phyloP scores from a whole-genome alignment of 2,797 vertebrate species.

The Myiothlypis chrysogaster region DNA sequence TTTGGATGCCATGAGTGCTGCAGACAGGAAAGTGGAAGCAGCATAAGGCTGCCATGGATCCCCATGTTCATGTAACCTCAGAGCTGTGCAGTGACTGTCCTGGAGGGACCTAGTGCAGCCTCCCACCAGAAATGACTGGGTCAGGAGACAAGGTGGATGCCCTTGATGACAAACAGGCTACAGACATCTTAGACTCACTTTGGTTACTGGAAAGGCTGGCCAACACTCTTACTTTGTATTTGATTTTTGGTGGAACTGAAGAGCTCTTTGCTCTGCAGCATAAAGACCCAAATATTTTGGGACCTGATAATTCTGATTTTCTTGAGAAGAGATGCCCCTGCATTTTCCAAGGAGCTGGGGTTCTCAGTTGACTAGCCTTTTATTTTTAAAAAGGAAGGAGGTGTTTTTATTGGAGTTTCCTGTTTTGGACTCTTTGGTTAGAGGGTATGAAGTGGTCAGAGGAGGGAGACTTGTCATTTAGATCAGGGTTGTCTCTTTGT shows the following conservation, averaged over 20 bases:
- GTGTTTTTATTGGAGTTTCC: slow-evolving; percentile 36
- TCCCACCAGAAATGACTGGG: not conserved
- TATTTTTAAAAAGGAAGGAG: slow-evolving; percentile 38
- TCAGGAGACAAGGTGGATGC: not conserved
- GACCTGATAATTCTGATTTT: not conserved
- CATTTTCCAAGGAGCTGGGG: not conserved
- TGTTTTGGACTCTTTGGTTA: slow-evolving; percentile 30
- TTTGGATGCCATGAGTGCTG: not conserved
- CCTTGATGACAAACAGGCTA: not conserved
- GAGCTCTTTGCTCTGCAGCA: not conserved
- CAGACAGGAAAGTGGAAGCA: not conserved
- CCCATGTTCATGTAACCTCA: rapidly evolving
- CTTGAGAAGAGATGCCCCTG: not conserved
- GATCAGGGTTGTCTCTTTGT: not conserved
- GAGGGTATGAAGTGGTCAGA: not conserved
- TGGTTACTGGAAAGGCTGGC: not conserved
- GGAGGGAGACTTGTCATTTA: not conserved
- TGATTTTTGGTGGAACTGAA: not conserved
- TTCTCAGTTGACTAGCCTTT: not conserved
- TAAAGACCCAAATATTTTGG: not conserved
- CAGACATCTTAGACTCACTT: not conserved
- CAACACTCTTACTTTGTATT: not conserved
- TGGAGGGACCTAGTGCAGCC: not conserved
- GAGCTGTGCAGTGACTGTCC: not conserved
- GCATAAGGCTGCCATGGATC: not conserved